These are phyloP conservation scores for Zoanthus sansibaricus DNA, from an alignment of 92 coral and sea anemone genomes.

Conservation along the genomic window DNA sequence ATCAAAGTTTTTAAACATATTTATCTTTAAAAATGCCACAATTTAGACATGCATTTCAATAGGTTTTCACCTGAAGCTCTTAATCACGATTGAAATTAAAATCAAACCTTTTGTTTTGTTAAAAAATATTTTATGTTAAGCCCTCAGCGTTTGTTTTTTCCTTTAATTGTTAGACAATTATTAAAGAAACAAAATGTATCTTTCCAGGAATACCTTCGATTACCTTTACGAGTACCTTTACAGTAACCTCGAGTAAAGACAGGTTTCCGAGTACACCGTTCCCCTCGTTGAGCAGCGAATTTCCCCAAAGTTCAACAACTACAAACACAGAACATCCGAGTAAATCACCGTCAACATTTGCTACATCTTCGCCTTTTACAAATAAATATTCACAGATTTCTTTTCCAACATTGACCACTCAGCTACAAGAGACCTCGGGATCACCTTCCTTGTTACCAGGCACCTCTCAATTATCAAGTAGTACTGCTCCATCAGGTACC, in stretches of 20 bases:
- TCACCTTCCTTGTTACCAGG: neutral
- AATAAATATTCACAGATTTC: neutral
- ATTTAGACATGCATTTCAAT: too few species aligned
- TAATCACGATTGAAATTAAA: too few species aligned
- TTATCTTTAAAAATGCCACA: neutral
- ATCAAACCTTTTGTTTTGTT: too few species aligned
- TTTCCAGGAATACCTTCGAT: neutral
- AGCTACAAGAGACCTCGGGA: neutral
- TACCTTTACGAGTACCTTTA: neutral
- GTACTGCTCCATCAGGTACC: constrained; percentile 15
- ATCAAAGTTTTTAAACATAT: neutral
- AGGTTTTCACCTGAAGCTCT: too few species aligned
- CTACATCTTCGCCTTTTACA: neutral
- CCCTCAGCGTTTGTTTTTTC: too few species aligned
- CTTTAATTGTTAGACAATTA: too few species aligned
- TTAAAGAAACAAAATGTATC: too few species aligned
- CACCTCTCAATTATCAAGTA: constrained; percentile 11
- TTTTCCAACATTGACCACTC: constrained; percentile 5
- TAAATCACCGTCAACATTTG: constrained; percentile 5
- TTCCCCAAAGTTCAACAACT: neutral
- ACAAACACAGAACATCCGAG: constrained; percentile 2
- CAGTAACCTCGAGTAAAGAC: neutral
- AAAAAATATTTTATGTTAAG: too few species aligned
- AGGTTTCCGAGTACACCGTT: neutral
- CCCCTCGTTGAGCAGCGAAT: neutral